Percentiles rank a stretch among this genome's conserved stretches.
phyloP scores from a whole-genome alignment of 2,113 vertebrate genomes.

The Hymenochirus boettgeri region DNA sequence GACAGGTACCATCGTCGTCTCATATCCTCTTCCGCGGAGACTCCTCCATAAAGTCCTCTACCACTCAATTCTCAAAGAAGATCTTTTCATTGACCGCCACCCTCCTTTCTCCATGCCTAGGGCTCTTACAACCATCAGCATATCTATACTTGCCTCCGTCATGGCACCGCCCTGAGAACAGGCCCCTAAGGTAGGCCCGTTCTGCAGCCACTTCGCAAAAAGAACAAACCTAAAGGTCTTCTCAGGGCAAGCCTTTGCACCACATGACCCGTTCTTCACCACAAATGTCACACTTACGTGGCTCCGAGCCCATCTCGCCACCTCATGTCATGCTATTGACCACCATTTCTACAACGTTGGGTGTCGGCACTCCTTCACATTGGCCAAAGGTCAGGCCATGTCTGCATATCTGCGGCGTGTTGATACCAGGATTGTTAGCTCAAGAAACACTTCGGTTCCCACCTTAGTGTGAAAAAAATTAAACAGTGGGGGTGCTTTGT shows the following conservation, averaged over 20 bases:
- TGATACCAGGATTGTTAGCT: neutral
- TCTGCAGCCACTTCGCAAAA: no score
- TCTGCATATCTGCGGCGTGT: neutral
- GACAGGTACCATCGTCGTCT: no score
- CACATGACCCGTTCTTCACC: neutral
- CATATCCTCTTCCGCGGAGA: no score
- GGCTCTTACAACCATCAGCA: no score
- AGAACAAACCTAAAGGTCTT: no score
- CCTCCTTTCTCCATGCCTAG: no score
- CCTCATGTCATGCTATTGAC: neutral
- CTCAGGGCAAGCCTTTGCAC: neutral
- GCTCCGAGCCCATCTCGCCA: neutral
- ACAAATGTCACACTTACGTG: neutral
- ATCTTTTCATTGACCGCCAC: no score
- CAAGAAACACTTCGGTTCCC: neutral
- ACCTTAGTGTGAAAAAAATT: neutral
- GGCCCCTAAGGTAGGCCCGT: no score
- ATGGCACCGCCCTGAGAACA: no score
- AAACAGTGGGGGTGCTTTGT: neutral
- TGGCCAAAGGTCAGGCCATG: neutral
- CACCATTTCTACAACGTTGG: neutral
- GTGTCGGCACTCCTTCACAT: neutral
- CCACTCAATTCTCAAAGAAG: no score
- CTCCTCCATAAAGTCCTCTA: no score
- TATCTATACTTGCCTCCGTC: accelerated